Evolutionary conservation across 2,797 vertebrate species (phyloP), one percentile per base, ranked within the genome.

Genomic region (Acrocephalus scirpaceus): DNA sequence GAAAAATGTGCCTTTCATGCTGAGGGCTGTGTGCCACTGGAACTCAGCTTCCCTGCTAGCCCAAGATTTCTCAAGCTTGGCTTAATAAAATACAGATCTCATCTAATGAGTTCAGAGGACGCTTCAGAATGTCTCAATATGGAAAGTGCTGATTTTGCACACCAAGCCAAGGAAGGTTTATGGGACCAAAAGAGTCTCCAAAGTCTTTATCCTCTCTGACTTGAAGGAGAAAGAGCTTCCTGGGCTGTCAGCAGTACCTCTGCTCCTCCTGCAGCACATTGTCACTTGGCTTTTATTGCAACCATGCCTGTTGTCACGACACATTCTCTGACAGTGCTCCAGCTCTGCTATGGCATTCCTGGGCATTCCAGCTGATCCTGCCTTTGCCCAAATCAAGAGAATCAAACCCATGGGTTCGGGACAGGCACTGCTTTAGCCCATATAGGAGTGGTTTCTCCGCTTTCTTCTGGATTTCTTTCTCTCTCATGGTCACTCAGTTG

Each of bases 261-360:
- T 66, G 51, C 27, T 57, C 40, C 48, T 80, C 44, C 14, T 54
- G 38, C 27, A 13, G 20, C 60, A 18, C 20, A 0, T 10, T 32
- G 6, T 29, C 21, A 40, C 30, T 50, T 7, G 16, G 20, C 14
- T 82, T 69, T 36, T 36, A 14, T 14, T 36, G n/a, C 48, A 54
- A 0, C 51, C 0, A 0, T 57, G 56, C 34, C 53, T 62, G 30
- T 60, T 4, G 5, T 16, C 5, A 0, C 3, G 1, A 2, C 12
- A 65, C 51, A 51, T 30, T 88, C 23, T 29, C 34, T 58, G 80
- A 42, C 34, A 15, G 32, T 21, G 47, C 67, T 65, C 13, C 74
- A 17, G 47, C 58, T 1, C 45, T 57, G 2, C 66, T 6, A 1
- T 60, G 30, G 64, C 50, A 44, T 23, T 81, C 48, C 45, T 25